Conservation (phyloP, 1,140 invertebrate genomes). For the Zaprionus lachaisei region DNA sequence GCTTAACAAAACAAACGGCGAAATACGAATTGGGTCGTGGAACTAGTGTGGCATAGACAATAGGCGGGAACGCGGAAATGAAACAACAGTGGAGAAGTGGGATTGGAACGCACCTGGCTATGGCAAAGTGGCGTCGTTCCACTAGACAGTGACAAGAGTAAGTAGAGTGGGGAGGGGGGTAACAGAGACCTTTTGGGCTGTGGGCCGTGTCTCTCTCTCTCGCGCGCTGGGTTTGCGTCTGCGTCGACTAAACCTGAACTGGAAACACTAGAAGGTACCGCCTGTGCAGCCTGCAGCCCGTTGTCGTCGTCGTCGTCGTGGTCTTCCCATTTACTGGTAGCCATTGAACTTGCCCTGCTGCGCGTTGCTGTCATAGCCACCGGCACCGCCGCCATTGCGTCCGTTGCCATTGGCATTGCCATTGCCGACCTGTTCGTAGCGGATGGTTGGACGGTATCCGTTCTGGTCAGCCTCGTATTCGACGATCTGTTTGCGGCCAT, state of each 20-base stretch:
- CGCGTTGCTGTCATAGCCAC: slow-evolving; percentile 79
- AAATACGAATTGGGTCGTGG: slow-evolving; percentile 32
- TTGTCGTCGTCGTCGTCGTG: background rate
- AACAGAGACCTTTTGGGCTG: slow-evolving; percentile 7
- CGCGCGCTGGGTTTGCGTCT: background rate
- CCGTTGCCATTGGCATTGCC: slow-evolving; percentile 83
- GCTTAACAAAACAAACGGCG: slow-evolving; percentile 80
- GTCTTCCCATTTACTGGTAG: slow-evolving; percentile 54
- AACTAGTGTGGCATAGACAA: slow-evolving; percentile 28
- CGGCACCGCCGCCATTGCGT: slow-evolving; percentile 67
- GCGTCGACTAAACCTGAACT: slow-evolving; percentile 66
- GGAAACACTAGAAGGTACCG: slow-evolving; percentile 60
- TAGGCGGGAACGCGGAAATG: slow-evolving; percentile 3
- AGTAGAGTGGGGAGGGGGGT: background rate
- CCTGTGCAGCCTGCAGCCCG: slow-evolving; percentile 11
- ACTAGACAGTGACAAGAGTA: slow-evolving; percentile 32
- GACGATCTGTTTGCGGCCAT: slow-evolving; percentile 91
- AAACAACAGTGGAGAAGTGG: slow-evolving; percentile 18
- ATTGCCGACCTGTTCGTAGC: slow-evolving; percentile 88
- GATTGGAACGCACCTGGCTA: slow-evolving; percentile 71
- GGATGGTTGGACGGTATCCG: slow-evolving; percentile 91
- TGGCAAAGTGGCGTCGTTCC: slow-evolving; percentile 73
- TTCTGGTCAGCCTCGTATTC: slow-evolving; percentile 91
- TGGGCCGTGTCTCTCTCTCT: slow-evolving; percentile 36
- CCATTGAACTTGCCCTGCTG: slow-evolving; percentile 81